phyloP scores from a whole-genome alignment of 2,113 vertebrate genomes.

The Aegypius monachus region DNA sequence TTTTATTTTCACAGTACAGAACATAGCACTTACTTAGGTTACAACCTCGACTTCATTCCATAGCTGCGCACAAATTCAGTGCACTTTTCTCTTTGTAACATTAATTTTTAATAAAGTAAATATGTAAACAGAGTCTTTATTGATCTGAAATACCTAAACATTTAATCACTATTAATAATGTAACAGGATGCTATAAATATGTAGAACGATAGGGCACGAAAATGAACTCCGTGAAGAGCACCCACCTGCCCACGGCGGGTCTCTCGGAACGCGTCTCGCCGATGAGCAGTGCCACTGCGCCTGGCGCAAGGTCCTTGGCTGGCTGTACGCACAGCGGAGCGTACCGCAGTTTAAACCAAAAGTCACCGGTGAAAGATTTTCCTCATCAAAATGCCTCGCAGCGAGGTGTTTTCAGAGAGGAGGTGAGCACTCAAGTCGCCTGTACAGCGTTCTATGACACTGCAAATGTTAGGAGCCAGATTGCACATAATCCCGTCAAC shows the following conservation, averaged over 20 bases:
- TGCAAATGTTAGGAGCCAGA: conserved; percentile 41
- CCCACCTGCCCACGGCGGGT: background rate
- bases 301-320: background rate
- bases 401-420: background rate
- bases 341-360: background rate
- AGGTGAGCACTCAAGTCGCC: background rate
- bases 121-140: conserved; percentile 71
- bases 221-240: conserved; percentile 19
- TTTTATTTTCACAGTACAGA: background rate
- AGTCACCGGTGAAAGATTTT: background rate
- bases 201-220: conserved; percentile 48
- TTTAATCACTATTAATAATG: conserved; percentile 77
- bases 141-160: conserved; percentile 70
- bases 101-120: conserved; percentile 72
- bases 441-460: background rate
- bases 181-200: conserved; percentile 70
- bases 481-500: conserved; percentile 30
- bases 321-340: background rate
- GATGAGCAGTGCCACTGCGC: background rate
- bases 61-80: background rate
- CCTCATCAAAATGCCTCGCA: background rate
- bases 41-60: background rate
- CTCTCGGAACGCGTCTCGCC: background rate
- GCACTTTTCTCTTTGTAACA: conserved; percentile 15
- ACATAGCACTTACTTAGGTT: conserved; percentile 16